These are phyloP conservation scores for Psix sp. DNA, from an alignment of 1,140 invertebrate genomes.

Conservation along the genomic window DNA sequence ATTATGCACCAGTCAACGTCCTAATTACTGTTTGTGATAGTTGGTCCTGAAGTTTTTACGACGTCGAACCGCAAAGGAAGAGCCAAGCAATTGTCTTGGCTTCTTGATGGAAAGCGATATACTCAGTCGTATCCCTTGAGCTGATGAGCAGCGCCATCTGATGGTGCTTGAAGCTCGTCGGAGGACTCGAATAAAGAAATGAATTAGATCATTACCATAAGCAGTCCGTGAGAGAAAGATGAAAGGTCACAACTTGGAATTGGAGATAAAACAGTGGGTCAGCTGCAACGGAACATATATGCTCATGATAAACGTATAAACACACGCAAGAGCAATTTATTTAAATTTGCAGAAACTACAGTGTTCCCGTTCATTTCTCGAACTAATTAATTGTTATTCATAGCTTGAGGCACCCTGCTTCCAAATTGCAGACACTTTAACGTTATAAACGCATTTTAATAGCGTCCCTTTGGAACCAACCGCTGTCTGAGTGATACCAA, in stretches of 20 bases:
- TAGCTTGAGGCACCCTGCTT: slow-evolving; percentile 11
- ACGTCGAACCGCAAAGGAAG: no score
- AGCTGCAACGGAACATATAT: slow-evolving; percentile 33
- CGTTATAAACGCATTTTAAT: background rate
- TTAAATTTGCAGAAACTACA: slow-evolving; percentile 30
- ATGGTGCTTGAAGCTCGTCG: no score
- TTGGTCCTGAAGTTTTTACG: no score
- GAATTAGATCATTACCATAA: slow-evolving; percentile 53
- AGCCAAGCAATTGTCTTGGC: no score
- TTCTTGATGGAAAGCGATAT: no score
- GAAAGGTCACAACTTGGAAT: slow-evolving; percentile 48
- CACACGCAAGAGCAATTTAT: slow-evolving; percentile 38
- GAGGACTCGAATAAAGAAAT: no score
- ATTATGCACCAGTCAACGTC: no score
- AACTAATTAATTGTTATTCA: slow-evolving; percentile 20
- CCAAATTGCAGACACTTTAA: slow-evolving; percentile 3
- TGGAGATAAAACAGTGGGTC: slow-evolving; percentile 56
- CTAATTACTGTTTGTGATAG: no score
- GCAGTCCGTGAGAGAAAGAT: slow-evolving; percentile 44
- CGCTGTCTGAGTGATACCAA: no score
- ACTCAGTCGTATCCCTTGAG: no score
- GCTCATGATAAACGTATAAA: slow-evolving; percentile 6
- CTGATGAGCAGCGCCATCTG: no score
- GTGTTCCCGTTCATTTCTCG: slow-evolving; percentile 1
- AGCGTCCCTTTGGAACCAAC: no score